Base-by-base conservation (phyloP, 2,797 vertebrate genomes). In the Crax fasciolata region DNA sequence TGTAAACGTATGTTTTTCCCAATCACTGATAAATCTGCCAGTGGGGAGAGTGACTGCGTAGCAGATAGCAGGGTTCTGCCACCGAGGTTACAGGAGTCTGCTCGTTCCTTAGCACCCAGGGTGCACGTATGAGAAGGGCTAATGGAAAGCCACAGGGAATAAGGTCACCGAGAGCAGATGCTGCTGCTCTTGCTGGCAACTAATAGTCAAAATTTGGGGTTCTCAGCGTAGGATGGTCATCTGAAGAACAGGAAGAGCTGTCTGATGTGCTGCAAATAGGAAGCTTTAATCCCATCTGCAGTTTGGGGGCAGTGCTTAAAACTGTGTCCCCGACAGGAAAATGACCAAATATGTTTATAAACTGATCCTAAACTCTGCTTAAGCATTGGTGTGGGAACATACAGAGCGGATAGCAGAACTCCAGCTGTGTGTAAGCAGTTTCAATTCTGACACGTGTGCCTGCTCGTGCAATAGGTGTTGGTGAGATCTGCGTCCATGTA, bases 111-210 rank as follows among this genome's bases (percentile, higher is more conserved):
- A 76, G 25, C n/a, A 30, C 54, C n/a, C 71, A 54, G 84, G 63
- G 28, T 59, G 32, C 39, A 3, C 2, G 1, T 12, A 2, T 55
- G 11, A 63, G 74, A 90, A 70, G 55, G 13, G 27, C 59, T 44
- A 18, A 27, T 30, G 63, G 46, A 84, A 89, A 74, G 25, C 30
- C 38, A 28, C 63, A 27, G 84, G 57, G 54, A 83, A 77, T 89
- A 19, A 80, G 74, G 39, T 77, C 11, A 41, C 90, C 49, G 70
- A 80, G 19, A 52, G 90, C 68, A 87, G 70, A 87, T 90, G 77
- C 77, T 96, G 87, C 87, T 90, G 83, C 51, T 92, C 58, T 85
- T 96, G 52, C 35, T 89, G 86, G 71, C 72, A 93, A 87, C 78
- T 88, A 90, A 84, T 61, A 94, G 88, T 84, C 68, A 79, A 28